phyloP scores from a whole-genome alignment of 2,113 vertebrate genomes.

The Cyanocitta stelleri region DNA sequence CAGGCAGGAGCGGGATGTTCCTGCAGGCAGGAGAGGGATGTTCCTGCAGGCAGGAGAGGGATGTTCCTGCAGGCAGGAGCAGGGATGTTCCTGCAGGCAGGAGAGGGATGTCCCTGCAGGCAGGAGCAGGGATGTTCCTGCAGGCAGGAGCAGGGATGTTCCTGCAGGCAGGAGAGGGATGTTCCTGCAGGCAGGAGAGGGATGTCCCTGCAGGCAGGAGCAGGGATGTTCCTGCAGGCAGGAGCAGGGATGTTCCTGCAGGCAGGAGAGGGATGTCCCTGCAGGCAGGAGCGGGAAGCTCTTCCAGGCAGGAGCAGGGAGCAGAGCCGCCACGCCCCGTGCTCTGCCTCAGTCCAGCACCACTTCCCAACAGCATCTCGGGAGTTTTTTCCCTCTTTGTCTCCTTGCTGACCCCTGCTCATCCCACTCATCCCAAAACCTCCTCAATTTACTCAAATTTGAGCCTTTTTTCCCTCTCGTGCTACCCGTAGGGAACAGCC shows the following conservation, averaged over 20 bases:
- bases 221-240: too few relatives aligned
- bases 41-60: not conserved
- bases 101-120: too few relatives aligned
- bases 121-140: not conserved
- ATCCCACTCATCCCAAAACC: not conserved
- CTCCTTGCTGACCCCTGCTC: not conserved
- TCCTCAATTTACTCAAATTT: rapidly evolving
- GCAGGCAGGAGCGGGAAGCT: not conserved
- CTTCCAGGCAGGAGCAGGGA: not conserved
- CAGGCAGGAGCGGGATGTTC: too few relatives aligned
- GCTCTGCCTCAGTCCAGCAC: not conserved
- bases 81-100: not conserved
- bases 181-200: too few relatives aligned
- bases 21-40: rapidly evolving
- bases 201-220: too few relatives aligned
- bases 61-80: not conserved
- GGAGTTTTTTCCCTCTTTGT: not conserved
- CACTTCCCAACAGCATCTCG: rapidly evolving
- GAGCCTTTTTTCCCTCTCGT: not conserved
- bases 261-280: not conserved
- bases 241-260: too few relatives aligned
- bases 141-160: too few relatives aligned
- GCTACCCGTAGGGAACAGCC: not conserved
- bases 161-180: too few relatives aligned
- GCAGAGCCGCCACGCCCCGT: not conserved